Conservation (phyloP, 2,797 vertebrate genomes). For the Coregonus ussuriensis region DNA sequence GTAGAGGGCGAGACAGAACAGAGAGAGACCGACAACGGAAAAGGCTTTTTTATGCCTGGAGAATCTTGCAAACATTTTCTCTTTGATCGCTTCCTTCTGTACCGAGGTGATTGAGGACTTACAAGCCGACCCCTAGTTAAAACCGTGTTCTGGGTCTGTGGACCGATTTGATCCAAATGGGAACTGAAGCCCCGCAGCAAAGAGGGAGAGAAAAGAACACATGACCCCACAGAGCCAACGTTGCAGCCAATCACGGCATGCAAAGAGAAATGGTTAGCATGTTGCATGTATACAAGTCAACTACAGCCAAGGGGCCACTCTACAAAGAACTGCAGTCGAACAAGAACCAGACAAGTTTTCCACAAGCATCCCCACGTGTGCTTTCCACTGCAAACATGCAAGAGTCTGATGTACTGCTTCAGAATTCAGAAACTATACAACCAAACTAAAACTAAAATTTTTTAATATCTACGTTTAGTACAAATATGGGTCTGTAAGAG, state of each 20-base stretch:
- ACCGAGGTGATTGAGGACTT: constrained; percentile 84
- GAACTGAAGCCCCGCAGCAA: constrained; percentile 89
- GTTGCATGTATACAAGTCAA: no score
- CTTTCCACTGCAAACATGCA: no score
- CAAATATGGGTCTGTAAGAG: not conserved
- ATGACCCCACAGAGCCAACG: constrained; percentile 73
- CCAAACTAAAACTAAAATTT: not conserved
- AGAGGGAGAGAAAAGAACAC: constrained; percentile 74
- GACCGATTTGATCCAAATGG: constrained; percentile 98
- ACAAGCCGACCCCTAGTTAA: constrained; percentile 90
- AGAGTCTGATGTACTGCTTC: no score
- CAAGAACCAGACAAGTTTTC: no score
- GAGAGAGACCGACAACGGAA: not conserved
- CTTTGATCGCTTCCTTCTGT: constrained; percentile 81
- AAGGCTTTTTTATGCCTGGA: constrained; percentile 57
- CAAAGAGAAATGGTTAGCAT: no score
- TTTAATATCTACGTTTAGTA: not conserved
- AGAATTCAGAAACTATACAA: not conserved
- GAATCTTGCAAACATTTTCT: constrained; percentile 61
- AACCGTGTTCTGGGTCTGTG: constrained; percentile 96
- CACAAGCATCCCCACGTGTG: no score
- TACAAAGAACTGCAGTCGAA: no score
- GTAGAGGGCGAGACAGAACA: not conserved
- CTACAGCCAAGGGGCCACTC: no score
- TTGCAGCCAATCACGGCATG: constrained; percentile 40